Evolutionary conservation across 2,888 invertebrate species (phyloP).

Genomic region (Nymphalis c-album): DNA sequence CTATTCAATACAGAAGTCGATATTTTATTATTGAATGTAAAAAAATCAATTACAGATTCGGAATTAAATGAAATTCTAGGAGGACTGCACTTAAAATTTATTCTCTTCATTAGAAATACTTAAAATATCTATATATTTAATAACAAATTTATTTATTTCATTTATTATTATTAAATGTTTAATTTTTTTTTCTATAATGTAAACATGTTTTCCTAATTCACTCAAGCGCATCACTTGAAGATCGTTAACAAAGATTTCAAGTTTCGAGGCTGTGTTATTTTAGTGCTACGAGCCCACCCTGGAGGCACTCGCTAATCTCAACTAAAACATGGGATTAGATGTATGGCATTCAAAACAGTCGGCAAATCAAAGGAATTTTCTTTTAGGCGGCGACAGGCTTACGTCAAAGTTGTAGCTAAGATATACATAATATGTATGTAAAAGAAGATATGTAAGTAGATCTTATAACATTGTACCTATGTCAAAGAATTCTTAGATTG

Average conservation of each 20-base stretch:
- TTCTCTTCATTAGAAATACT: too few species aligned
- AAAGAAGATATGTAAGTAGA: too few species aligned
- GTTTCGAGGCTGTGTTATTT: slow-evolving; percentile 37
- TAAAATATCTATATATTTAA: too few species aligned
- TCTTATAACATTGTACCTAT: too few species aligned
- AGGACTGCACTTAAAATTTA: too few species aligned
- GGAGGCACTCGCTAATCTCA: slow-evolving; percentile 42
- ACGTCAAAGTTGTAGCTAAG: not conserved
- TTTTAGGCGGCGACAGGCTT: not conserved
- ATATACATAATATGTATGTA: too few species aligned
- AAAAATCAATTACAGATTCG: too few species aligned
- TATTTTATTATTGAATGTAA: too few species aligned
- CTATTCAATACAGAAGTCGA: too few species aligned
- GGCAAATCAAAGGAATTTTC: slow-evolving; percentile 32
- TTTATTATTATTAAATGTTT: not conserved
- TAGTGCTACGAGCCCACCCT: slow-evolving; percentile 52
- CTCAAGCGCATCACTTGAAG: not conserved
- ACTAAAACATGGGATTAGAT: slow-evolving; percentile 40
- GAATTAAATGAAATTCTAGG: too few species aligned
- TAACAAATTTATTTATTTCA: not conserved
- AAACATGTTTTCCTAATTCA: not conserved
- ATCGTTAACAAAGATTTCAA: slow-evolving; percentile 11
- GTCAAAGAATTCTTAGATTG: too few species aligned
- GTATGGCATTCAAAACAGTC: slow-evolving; percentile 39
- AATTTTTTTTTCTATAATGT: not conserved